A percentile compares a stretch with the other conserved stretches of the same genome.
Evolutionary conservation across 2,888 invertebrate species (phyloP).

Genomic region (Sepiola atlantica): DNA sequence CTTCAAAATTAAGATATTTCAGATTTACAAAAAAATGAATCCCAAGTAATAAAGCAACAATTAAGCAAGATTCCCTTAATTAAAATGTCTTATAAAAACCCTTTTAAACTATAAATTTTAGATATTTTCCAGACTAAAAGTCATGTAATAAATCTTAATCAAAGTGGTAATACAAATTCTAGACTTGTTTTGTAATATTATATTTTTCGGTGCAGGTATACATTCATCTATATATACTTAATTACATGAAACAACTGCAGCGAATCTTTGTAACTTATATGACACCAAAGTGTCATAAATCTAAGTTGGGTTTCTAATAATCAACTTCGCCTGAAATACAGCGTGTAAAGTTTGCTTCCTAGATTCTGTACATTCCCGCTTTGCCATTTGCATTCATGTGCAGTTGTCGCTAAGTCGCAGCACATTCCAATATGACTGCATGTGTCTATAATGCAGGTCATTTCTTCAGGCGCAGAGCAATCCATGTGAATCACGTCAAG

Average conservation of each 20-base stretch:
- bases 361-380: neutral
- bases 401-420: neutral
- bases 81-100: too few species aligned
- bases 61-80: too few species aligned
- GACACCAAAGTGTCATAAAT: neutral
- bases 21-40: too few species aligned
- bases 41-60: too few species aligned
- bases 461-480: neutral
- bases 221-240: too few species aligned
- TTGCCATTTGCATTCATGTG: neutral
- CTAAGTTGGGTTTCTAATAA: neutral
- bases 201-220: too few species aligned
- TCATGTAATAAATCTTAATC: too few species aligned
- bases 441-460: neutral
- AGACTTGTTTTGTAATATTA: too few species aligned
- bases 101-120: too few species aligned
- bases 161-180: too few species aligned
- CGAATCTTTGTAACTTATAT: neutral
- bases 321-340: neutral
- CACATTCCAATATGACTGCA: neutral
- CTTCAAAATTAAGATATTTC: too few species aligned
- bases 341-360: neutral
- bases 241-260: neutral
- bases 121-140: too few species aligned
- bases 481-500: neutral